Evolutionary conservation across 2,888 invertebrate genomes (phyloP).

Genomic region (Diploptera punctata): DNA sequence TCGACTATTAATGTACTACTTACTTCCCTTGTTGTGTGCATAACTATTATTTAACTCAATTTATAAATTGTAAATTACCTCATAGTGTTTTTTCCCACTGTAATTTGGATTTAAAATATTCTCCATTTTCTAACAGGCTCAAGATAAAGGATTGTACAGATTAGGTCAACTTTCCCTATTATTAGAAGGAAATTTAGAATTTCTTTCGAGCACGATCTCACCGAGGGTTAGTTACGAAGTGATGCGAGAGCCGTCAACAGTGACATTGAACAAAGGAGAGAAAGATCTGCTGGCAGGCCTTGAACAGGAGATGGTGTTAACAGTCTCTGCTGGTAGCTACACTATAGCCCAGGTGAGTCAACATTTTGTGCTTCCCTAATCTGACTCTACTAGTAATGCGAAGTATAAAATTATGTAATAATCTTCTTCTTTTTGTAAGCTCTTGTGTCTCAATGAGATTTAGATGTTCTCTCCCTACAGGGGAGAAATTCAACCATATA

Average conservation of each 20-base stretch:
- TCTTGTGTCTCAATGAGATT: constrained; percentile 9
- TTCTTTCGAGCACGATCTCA: constrained; percentile 61
- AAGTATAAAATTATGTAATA: no score
- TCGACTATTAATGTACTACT: no score
- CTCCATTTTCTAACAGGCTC: constrained; percentile 30
- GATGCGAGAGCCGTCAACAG: constrained; percentile 42
- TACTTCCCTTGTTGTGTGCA: no score
- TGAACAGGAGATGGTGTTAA: constrained; percentile 76
- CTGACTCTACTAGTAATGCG: no score
- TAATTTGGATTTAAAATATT: no score
- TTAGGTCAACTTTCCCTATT: constrained; percentile 73
- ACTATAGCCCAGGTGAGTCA: constrained; percentile 73
- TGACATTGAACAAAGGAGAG: constrained; percentile 58
- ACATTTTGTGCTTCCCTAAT: no score
- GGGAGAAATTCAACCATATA: no score
- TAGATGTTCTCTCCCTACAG: no score
- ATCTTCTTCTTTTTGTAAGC: constrained; percentile 24
- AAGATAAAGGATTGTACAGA: constrained; percentile 71
- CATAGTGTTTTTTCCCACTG: no score
- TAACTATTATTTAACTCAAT: no score
- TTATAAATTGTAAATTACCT: no score
- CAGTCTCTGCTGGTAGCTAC: constrained; percentile 80
- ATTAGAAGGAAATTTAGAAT: constrained; percentile 71
- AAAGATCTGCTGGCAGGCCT: constrained; percentile 83
- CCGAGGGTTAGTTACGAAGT: constrained; percentile 41